phyloP scores from a whole-genome alignment of 2,888 invertebrate genomes.

The Bombylius major region DNA sequence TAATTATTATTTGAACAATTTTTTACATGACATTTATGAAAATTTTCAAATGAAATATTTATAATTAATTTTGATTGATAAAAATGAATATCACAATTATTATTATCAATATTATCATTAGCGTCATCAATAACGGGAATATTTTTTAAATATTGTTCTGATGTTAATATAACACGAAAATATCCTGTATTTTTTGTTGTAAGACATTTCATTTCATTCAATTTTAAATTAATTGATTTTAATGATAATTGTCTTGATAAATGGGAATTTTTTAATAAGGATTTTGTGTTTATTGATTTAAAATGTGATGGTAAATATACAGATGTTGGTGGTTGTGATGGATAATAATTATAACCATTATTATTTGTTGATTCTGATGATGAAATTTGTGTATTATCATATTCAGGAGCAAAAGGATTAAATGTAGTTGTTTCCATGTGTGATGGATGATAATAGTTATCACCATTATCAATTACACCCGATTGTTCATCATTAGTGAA shows the following conservation, averaged over 20 bases:
- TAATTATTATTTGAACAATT: slow-evolving; percentile 7
- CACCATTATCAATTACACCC: slow-evolving; percentile 1
- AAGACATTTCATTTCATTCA: slow-evolving; percentile 33
- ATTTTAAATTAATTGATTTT: slow-evolving; percentile 22
- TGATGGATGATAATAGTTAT: slow-evolving; percentile 12
- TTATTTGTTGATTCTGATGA: not conserved
- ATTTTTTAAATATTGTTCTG: slow-evolving; percentile 30
- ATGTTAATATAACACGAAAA: slow-evolving; percentile 34
- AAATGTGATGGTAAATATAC: slow-evolving; percentile 2
- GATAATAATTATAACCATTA: slow-evolving; percentile 13
- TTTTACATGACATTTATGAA: slow-evolving; percentile 40
- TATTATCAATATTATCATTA: slow-evolving; percentile 26
- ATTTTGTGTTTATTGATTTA: too few species aligned
- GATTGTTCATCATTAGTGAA: too few species aligned
- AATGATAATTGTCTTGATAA: not conserved
- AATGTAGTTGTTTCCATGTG: slow-evolving; percentile 1
- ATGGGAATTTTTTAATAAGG: too few species aligned
- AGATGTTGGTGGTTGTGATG: slow-evolving; percentile 3
- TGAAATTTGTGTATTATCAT: not conserved
- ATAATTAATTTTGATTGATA: slow-evolving; percentile 30
- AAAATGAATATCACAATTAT: slow-evolving; percentile 25
- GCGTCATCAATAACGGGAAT: slow-evolving; percentile 33
- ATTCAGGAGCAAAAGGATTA: not conserved
- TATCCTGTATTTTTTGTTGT: slow-evolving; percentile 21
- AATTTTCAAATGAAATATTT: slow-evolving; percentile 37